These are phyloP conservation scores for Mycteria americana DNA, from an alignment of 2,797 vertebrate genomes.

Conservation along the genomic window DNA sequence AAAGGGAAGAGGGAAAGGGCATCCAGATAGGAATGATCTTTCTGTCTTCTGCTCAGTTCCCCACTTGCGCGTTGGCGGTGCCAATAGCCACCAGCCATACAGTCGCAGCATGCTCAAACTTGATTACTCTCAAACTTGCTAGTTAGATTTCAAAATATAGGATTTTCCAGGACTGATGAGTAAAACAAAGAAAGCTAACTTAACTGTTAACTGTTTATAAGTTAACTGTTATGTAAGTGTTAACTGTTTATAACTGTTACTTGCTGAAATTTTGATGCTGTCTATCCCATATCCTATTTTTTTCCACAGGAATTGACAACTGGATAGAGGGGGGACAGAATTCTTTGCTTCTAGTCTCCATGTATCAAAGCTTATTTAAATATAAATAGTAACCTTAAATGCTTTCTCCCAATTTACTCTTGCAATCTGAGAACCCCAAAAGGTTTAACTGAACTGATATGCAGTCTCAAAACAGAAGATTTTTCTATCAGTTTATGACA, in stretches of 20 bases:
- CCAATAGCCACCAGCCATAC: neutral
- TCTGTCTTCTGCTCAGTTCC: neutral
- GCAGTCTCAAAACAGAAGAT: neutral
- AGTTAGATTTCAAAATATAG: neutral
- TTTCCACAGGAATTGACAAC: neutral
- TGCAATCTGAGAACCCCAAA: neutral
- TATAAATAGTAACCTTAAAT: constrained; percentile 37
- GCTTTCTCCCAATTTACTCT: constrained; percentile 1
- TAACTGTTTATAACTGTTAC: neutral
- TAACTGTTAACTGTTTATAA: neutral
- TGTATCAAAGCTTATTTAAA: constrained; percentile 44
- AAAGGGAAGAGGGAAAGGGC: neutral
- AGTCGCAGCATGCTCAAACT: neutral
- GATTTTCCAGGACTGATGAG: neutral
- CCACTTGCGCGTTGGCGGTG: rapidly evolving
- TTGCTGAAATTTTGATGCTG: constrained; percentile 9
- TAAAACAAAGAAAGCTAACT: neutral
- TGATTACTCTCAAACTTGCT: neutral
- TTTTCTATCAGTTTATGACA: constrained; percentile 21
- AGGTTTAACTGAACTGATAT: neutral
- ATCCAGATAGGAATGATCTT: neutral
- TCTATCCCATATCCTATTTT: neutral
- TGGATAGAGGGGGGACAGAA: neutral
- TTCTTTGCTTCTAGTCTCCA: neutral
- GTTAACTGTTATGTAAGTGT: neutral